A percentile compares a stretch with the other conserved stretches of the same genome.
These are phyloP conservation scores for Rhinichthys osculus DNA, from an alignment of 2,797 vertebrate genomes.

Conservation along the genomic window DNA sequence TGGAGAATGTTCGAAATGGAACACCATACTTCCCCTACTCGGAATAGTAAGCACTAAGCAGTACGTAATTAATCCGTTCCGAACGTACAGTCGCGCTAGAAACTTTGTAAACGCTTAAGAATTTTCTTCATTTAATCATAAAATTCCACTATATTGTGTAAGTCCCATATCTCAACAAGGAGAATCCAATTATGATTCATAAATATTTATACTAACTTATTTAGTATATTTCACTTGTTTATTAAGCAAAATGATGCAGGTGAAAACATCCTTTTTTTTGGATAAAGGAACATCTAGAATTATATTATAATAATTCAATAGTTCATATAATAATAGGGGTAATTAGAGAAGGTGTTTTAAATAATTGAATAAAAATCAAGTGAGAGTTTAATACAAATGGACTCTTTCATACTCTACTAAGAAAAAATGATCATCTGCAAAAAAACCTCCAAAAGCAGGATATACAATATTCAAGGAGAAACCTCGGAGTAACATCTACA, in stretches of 20 bases:
- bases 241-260: background rate
- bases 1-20: constrained; percentile 13
- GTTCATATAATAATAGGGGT: background rate
- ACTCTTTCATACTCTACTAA: background rate
- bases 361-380: background rate
- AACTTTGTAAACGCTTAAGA: constrained; percentile 3
- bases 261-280: background rate
- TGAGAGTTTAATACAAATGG: background rate
- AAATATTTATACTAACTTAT: background rate
- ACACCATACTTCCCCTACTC: constrained; percentile 16
- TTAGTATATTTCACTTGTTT: background rate
- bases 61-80: constrained; percentile 15
- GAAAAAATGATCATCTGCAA: background rate
- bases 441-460: background rate
- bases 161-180: background rate
- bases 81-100: background rate
- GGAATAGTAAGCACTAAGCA: constrained; percentile 5
- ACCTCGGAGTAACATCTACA: background rate
- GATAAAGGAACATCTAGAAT: background rate
- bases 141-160: background rate
- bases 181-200: background rate
- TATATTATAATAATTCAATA: background rate
- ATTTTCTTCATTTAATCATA: background rate
- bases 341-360: background rate
- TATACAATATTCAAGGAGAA: background rate